Base-by-base conservation (phyloP, 2,113 vertebrate genomes). In the Burhinus oedicnemus region DNA sequence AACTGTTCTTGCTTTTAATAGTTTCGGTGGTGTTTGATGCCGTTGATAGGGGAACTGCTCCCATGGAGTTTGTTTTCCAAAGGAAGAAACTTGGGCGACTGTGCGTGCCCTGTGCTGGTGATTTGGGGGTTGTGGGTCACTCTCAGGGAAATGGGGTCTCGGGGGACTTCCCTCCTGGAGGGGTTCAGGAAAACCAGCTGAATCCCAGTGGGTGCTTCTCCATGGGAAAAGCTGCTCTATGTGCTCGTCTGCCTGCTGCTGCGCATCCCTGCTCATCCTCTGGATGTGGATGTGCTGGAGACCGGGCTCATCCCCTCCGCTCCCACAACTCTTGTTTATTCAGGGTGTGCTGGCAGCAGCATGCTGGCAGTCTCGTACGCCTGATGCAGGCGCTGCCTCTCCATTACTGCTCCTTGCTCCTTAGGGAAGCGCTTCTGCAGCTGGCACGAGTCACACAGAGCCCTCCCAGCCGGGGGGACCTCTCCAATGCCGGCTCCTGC, bases 61-160 rank as follows among this genome's bases (percentile, higher is more conserved):
- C 60, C 36, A 14, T 1, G 25, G 92, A n/a, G 30, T 64, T 71
- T 88, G 65, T 78, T 79, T 89, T 70, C 69, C 26, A 25, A n/a
- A 51, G 66, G 47, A 68, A 20, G 77, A 51, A 52, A 7, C 38
- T 40, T 11, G 36, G 25, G 27, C 42, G 58, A 12, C 8, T 51
- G 22, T 9, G 15, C 0, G 0, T 34, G 69, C 60, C 32, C 65
- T 0, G 5, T 25, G 65, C 70, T 70, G 51, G 69, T 25, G 40
- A 25, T 34, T 20, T 58, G 66, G 75, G 57, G 58, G 8, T 45
- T 2, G 0, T 1, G 5, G 34, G 18, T 60, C 2, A 2, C 49
- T 68, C 54, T 27, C 32, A 19, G 62, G 36, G 38, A 36, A 71
- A 22, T 20, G 51, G 3, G 44, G 6, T 58, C 45, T 68, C 10